Evolutionary conservation across 2,113 vertebrate genomes (phyloP), one percentile per base, ranked within the genome.

Genomic region (Aldabrachelys gigantea): DNA sequence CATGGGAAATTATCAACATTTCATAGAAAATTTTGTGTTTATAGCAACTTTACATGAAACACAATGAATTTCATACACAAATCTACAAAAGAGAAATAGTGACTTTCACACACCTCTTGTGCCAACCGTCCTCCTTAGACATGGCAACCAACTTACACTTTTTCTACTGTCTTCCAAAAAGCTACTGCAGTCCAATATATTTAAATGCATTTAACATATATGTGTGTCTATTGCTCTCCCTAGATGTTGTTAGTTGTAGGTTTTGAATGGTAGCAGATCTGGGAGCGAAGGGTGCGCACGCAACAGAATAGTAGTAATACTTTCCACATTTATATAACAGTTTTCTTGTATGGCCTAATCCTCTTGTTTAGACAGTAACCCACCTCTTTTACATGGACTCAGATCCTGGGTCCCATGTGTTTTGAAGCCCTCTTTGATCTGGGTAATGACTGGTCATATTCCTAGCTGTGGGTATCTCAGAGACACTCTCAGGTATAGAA

Each of bases 241-340:
- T 35, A 76, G 1, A 27, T 84, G 29, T 79, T 49, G 75, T 17
- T 2, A 6, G 38, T 82, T 76, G 84, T 38, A 57, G 84, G 56
- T 79, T 79, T 79, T 56, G 16, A 19, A 1, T 7, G 1, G 3
- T 57, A 19, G 8, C 87, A 92, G 85, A 14, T 69, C 16, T 59
- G 65, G 88, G 27, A 76, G 57, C 31, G 57, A 89, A 25, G 1
- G 50, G 29, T 16, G 10, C 29, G 7, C 57, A 62, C 5, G 79
- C 84, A 75, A 50, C 4, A 8, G 0, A 0, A 29, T 11, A 89
- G 13, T 0, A 4, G 17, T 35, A 4, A 79, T 87, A 2, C 6
- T 89, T 92, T 75, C 41, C 35, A 9, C 62, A 10, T 31, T 1
- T 52, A 8, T 29, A 7, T 25, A 82, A 41, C 31, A 11, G 12